Evolutionary conservation across 2,888 invertebrate species (phyloP).

Genomic region (Diarsia brunnea): DNA sequence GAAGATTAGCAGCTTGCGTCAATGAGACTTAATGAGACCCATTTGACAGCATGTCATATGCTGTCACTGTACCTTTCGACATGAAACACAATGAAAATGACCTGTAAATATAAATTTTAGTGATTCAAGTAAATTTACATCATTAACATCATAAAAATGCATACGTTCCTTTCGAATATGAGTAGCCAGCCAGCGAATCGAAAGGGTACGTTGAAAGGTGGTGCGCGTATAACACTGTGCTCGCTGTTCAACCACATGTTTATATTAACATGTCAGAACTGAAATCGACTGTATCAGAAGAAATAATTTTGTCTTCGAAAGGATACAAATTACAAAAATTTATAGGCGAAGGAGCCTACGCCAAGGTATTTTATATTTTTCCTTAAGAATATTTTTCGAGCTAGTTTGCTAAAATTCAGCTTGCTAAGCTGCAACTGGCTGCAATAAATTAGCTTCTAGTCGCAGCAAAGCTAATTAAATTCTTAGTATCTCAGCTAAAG

Average conservation of each 20-base stretch:
- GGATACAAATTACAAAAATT: constrained; percentile 92
- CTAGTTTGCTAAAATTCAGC: background rate
- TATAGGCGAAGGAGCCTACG: constrained; percentile 95
- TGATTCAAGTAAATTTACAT: constrained; percentile 39
- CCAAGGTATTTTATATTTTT: constrained; percentile 90
- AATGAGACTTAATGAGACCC: constrained; percentile 57
- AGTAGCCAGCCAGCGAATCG: constrained; percentile 70
- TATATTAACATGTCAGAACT: constrained; percentile 86
- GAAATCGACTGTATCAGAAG: constrained; percentile 86
- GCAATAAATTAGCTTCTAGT: background rate
- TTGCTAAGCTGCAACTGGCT: background rate
- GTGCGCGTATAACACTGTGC: constrained; percentile 68
- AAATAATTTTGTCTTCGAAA: constrained; percentile 85
- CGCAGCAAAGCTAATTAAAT: background rate
- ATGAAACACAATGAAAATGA: constrained; percentile 71
- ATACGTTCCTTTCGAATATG: constrained; percentile 72
- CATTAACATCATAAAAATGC: constrained; percentile 78
- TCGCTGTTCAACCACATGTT: constrained; percentile 72
- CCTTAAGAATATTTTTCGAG: background rate
- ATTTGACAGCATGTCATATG: constrained; percentile 41
- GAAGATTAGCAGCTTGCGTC: constrained; percentile 47
- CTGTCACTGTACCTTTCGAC: constrained; percentile 40
- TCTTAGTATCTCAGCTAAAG: constrained; percentile 11
- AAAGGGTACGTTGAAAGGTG: constrained; percentile 67
- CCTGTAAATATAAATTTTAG: constrained; percentile 67